These are phyloP conservation scores for Hololepta plana DNA, from an alignment of 2,888 invertebrate genomes.

Conservation along the genomic window DNA sequence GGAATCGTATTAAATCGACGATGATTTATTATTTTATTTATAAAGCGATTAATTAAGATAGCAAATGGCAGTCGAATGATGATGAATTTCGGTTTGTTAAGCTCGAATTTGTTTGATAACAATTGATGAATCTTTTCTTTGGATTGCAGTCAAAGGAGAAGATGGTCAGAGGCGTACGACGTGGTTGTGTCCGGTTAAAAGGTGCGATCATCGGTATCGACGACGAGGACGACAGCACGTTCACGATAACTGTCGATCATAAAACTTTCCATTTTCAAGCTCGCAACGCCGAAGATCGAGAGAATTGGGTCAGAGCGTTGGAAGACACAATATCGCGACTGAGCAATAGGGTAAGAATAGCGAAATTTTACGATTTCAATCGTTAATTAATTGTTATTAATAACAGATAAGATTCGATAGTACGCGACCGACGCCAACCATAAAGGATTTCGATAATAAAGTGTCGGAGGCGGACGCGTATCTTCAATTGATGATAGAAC, in stretches of 20 bases:
- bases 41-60: no score
- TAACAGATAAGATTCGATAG: slow-evolving; percentile 38
- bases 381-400: slow-evolving; percentile 8
- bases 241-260: slow-evolving; percentile 96
- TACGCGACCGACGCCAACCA: slow-evolving; percentile 36
- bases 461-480: slow-evolving; percentile 92
- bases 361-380: background rate
- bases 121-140: no score
- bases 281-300: slow-evolving; percentile 82
- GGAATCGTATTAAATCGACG: no score
- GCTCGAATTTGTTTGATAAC: no score
- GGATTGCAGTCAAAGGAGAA: slow-evolving; percentile 86
- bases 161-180: slow-evolving; percentile 91
- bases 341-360: slow-evolving; percentile 36
- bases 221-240: slow-evolving; percentile 97
- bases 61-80: no score
- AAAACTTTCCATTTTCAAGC: slow-evolving; percentile 99
- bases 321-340: slow-evolving; percentile 88
- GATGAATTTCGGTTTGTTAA: no score
- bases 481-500: slow-evolving; percentile 87
- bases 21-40: no score
- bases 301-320: slow-evolving; percentile 88
- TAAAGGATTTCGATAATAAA: slow-evolving; percentile 66
- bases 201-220: slow-evolving; percentile 98
- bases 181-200: slow-evolving; percentile 93